Evolutionary conservation across 2,113 vertebrate genomes (phyloP).

Genomic region (Mola mola): DNA sequence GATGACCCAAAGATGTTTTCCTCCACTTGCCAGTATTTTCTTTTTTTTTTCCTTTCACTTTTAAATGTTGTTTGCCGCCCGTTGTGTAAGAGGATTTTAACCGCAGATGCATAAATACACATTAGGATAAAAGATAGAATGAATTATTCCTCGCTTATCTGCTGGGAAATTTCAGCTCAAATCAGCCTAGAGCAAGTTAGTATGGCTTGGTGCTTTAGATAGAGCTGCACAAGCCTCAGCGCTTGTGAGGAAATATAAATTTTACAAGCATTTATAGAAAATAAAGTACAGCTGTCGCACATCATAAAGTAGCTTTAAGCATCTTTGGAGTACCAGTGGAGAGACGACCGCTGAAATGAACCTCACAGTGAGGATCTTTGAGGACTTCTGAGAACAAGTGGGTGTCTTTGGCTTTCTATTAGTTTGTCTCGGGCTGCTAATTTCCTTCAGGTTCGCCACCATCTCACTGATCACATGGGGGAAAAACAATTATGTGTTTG

Average conservation of each 20-base stretch:
- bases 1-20: neutral
- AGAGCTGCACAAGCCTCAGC: slow-evolving; percentile 53
- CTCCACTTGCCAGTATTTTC: slow-evolving; percentile 8
- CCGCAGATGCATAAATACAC: slow-evolving; percentile 60
- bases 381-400: slow-evolving; percentile 1
- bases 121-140: slow-evolving; percentile 57
- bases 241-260: slow-evolving; percentile 48
- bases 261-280: slow-evolving; percentile 43
- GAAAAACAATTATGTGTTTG: neutral
- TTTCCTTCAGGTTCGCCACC: neutral
- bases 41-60: slow-evolving; percentile 5
- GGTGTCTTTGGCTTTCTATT: neutral
- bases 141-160: slow-evolving; percentile 34
- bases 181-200: slow-evolving; percentile 54
- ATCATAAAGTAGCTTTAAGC: slow-evolving; percentile 40
- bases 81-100: slow-evolving; percentile 65
- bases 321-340: slow-evolving; percentile 2
- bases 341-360: slow-evolving; percentile 6
- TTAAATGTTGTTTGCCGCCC: slow-evolving; percentile 57
- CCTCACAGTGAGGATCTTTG: slow-evolving; percentile 7
- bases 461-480: neutral
- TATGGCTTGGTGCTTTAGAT: slow-evolving; percentile 41
- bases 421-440: neutral
- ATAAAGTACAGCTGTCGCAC: slow-evolving; percentile 36
- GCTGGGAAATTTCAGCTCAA: slow-evolving; percentile 34